Base-by-base conservation (phyloP, 2,888 invertebrate species). In the Lepeophtheirus nordmannii region DNA sequence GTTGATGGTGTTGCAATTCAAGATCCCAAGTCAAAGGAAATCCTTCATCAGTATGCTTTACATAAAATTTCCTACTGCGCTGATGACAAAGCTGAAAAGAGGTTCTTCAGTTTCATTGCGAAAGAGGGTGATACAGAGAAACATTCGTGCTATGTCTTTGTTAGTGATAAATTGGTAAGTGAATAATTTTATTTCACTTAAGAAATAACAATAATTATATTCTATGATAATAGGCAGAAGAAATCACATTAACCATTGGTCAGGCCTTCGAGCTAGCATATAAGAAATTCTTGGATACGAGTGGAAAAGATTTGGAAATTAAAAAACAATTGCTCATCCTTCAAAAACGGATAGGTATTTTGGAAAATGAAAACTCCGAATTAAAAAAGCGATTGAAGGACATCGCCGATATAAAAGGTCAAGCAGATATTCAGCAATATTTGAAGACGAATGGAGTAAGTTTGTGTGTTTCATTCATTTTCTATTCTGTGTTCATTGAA, bases 21-120 rank as follows among this genome's bases (percentile, higher is more conserved):
- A 75, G 87, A 87, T 70, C 79, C 80, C 69, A 82, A 82, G 73
- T 77, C 79, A 40, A 82, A 81, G 75, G 79, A 80, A 74, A 89
- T 93, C 67, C 81, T 93, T 74, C 88, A 93, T 77, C 92, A 93
- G 76, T 96, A 94, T 76, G 96, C 96, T 0, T 79, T 97, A 59
- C 94, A 96, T 76, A 84, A 93, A 78, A 97, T 97, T 78, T 96
- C 94, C 0, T 97, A 97, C 78, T 97, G 96, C 79, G 96, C 97
- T 1, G 97, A 97, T 75, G 97, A 97, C 77, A 97, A 97, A 75
- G 90, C 92, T 64, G 94, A 94, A 72, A 96, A 94, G 76, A 88
- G 90, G 72, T 93, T 94, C 79, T 94, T 97, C 78, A 90, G 90
- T 10, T 93, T 92, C 76, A 91, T 93, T 70, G 92, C 90, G 53